phyloP scores from a whole-genome alignment of 2,888 invertebrate genomes.

The Drosophila maculinotata region DNA sequence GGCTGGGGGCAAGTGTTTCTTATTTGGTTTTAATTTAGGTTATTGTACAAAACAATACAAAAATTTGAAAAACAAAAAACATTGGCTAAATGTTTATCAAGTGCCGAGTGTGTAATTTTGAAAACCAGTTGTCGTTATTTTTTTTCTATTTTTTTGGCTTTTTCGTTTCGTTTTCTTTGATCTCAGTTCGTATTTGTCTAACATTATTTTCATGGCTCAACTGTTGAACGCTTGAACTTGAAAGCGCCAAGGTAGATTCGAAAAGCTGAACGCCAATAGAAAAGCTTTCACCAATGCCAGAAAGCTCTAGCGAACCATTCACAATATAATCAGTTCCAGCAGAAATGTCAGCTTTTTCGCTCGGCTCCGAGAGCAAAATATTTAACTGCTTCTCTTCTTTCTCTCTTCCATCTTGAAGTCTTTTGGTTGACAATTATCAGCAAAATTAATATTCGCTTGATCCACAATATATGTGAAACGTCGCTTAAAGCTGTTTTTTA shows the following conservation, averaged over 20 bases:
- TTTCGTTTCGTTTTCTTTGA: slow-evolving; percentile 29
- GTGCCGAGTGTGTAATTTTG: slow-evolving; percentile 38
- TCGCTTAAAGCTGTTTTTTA: neutral
- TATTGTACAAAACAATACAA: slow-evolving; percentile 53
- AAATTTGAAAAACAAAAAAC: slow-evolving; percentile 44
- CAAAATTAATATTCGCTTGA: neutral
- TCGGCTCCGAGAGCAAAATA: neutral
- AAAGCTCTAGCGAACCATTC: slow-evolving; percentile 15
- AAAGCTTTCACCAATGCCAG: slow-evolving; percentile 34
- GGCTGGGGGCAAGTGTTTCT: slow-evolving; percentile 35
- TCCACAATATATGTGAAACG: neutral
- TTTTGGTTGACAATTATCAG: neutral
- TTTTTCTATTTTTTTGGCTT: slow-evolving; percentile 4
- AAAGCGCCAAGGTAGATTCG: slow-evolving; percentile 44
- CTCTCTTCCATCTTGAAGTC: neutral
- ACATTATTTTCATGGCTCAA: slow-evolving; percentile 72
- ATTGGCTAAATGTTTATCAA: slow-evolving; percentile 51
- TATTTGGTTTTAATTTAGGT: slow-evolving; percentile 68
- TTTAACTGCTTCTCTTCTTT: neutral
- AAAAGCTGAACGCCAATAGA: slow-evolving; percentile 8
- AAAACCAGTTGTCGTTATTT: slow-evolving; percentile 67
- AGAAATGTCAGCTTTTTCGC: slow-evolving; percentile 7
- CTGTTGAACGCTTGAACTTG: slow-evolving; percentile 66
- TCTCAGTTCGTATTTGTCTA: slow-evolving; percentile 56
- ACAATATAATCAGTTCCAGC: neutral